Evolutionary conservation across 2,797 vertebrate species (phyloP), one percentile per base, ranked within the genome.

Genomic region (Acanthurus tractus): DNA sequence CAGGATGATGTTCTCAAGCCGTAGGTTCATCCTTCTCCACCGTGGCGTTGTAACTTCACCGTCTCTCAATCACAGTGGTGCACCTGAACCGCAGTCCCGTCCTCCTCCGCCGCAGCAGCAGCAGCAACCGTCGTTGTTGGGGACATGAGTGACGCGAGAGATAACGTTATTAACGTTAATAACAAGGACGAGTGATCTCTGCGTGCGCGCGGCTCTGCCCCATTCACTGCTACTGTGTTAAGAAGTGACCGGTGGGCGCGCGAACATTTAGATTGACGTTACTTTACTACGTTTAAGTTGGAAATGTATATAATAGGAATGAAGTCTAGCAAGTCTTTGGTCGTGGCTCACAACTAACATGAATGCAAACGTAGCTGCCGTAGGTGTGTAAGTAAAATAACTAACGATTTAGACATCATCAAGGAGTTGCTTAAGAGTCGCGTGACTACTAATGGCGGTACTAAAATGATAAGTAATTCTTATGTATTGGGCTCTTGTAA

Each of bases 141-240:
- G 86, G 79, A 83, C 88, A 38, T 61, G 89, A 90, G 88, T 90
- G 91, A 93, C 91, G 93, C 87, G 86, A 91, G 88, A 91, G 89
- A 89, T 86, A 91, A 90, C 90, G 89, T 90, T 92, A 88, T 90
- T 91, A 93, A 82, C 91, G 89, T 81, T 92, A 89, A 88, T 88
- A 88, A 83, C 77, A 17, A 57, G 74, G 44, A 40, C 75, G 62
- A 65, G 67, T 65, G 88, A 83, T 86, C 76, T 76, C 40, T 69
- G 80, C 86, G 85, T 66, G 83, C 88, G 86, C 85, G 85, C 87
- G 80, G 46, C 79, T 62, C 71, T 22, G 50, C 64, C 58, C 45
- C 52, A 18, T 59, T 64, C 82, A 22, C 71, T 42, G 73, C 46
- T 6, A 34, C 50, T 61, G 74, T 52, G 44, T 29, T 17, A 69